Percentiles rank a stretch among this genome's conserved stretches.
These are phyloP conservation scores for Euglossa dilemma DNA, from an alignment of 1,140 invertebrate genomes.

Conservation along the genomic window DNA sequence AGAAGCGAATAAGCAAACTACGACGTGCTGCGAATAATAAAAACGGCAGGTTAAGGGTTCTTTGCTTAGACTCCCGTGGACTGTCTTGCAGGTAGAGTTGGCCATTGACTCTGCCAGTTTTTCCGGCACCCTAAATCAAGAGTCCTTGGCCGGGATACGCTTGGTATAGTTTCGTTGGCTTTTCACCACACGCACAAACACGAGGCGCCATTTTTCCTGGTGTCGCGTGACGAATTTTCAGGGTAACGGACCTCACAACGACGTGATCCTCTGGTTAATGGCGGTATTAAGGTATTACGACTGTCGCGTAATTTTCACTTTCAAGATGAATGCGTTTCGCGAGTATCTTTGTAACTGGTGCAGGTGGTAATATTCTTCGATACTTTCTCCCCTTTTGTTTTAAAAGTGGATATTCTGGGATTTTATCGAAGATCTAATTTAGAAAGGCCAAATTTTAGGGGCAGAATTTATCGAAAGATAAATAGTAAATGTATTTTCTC, in stretches of 20 bases:
- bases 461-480: no score
- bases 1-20: conserved; percentile 50
- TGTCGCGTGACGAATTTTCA: no score
- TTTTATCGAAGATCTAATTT: no score
- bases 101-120: neutral
- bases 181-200: neutral
- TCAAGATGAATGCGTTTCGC: no score
- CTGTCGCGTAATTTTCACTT: no score
- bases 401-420: no score
- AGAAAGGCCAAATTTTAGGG: no score
- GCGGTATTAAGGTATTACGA: neutral
- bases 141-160: neutral
- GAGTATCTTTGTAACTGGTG: no score
- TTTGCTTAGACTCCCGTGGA: neutral
- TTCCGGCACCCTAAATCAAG: conserved; percentile 22
- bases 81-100: conserved; percentile 12
- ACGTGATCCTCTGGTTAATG: neutral
- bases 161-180: no score
- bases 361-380: no score
- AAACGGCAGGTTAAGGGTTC: conserved; percentile 64
- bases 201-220: conserved; percentile 1
- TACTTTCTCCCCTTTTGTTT: no score
- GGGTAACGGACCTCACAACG: neutral
- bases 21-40: conserved; percentile 60
- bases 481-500: no score